Evolutionary conservation across 1,140 invertebrate species (phyloP).

Genomic region (Drosophila seguyi): DNA sequence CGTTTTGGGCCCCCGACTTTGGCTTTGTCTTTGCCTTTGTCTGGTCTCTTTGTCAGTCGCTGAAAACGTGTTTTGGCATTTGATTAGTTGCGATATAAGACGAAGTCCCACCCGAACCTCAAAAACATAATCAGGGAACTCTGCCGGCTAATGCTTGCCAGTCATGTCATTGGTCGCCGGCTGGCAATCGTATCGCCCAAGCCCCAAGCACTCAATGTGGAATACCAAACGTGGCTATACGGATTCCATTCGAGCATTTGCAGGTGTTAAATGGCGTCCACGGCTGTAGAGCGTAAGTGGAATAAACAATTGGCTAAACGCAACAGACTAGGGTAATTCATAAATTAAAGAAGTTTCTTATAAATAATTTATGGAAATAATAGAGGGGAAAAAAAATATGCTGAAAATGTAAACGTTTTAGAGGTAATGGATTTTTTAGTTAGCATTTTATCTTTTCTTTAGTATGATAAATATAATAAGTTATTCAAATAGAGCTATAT

Average conservation of each 20-base stretch:
- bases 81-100: slow-evolving; percentile 64
- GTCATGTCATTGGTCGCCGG: slow-evolving; percentile 46
- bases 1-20: slow-evolving; percentile 21
- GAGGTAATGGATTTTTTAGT: background rate
- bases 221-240: slow-evolving; percentile 27
- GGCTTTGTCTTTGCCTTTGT: slow-evolving; percentile 16
- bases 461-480: background rate
- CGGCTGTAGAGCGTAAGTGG: slow-evolving; percentile 1
- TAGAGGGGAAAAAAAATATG: background rate
- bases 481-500: no score
- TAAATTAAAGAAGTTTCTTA: background rate
- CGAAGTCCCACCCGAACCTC: slow-evolving; percentile 13
- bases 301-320: slow-evolving; percentile 29
- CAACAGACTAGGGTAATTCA: background rate
- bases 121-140: slow-evolving; percentile 8
- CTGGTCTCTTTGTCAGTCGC: slow-evolving; percentile 38
- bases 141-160: slow-evolving; percentile 28
- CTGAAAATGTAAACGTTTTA: no score
- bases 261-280: slow-evolving; percentile 46
- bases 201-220: background rate
- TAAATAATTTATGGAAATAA: background rate
- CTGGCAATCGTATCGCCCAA: background rate
- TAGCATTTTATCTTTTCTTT: background rate
- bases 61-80: slow-evolving; percentile 81
- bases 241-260: slow-evolving; percentile 8